phyloP scores from a whole-genome alignment of 2,113 vertebrate species.

The Labrus mixtus region DNA sequence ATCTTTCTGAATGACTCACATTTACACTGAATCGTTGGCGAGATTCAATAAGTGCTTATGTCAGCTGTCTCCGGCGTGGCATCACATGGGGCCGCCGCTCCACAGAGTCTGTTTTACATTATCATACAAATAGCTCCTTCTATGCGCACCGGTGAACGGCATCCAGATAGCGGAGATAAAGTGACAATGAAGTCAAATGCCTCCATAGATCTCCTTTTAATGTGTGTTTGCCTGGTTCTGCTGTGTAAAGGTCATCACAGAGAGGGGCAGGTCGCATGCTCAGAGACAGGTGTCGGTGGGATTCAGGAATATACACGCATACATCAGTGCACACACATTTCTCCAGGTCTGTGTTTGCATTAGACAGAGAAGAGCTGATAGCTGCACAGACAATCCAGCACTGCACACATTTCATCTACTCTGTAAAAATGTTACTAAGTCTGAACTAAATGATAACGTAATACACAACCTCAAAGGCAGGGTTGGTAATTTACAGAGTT shows the following conservation, averaged over 20 bases:
- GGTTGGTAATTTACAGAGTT: no score
- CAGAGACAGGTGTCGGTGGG: neutral
- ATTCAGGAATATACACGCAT: neutral
- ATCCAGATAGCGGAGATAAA: constrained; percentile 14
- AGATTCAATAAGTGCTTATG: constrained; percentile 57
- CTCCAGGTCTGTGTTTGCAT: constrained; percentile 11
- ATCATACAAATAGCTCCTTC: constrained; percentile 63
- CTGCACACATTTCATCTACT: no score
- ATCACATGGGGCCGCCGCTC: constrained; percentile 19
- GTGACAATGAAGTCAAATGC: constrained; percentile 42
- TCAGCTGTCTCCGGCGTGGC: constrained; percentile 57
- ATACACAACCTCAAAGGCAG: no score
- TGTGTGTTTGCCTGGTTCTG: neutral
- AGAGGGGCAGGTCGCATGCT: neutral
- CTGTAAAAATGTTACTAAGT: no score
- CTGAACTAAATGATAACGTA: no score
- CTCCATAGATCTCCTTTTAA: constrained; percentile 38
- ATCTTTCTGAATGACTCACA: constrained; percentile 9
- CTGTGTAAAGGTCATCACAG: constrained; percentile 27
- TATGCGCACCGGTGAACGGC: neutral
- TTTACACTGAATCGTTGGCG: constrained; percentile 26
- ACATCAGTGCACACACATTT: neutral
- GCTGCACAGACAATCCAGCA: neutral
- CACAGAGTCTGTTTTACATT: constrained; percentile 46
- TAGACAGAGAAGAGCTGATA: constrained; percentile 27